These are phyloP conservation scores for Oriolus oriolus DNA, from an alignment of 2,113 vertebrate genomes.

Conservation along the genomic window DNA sequence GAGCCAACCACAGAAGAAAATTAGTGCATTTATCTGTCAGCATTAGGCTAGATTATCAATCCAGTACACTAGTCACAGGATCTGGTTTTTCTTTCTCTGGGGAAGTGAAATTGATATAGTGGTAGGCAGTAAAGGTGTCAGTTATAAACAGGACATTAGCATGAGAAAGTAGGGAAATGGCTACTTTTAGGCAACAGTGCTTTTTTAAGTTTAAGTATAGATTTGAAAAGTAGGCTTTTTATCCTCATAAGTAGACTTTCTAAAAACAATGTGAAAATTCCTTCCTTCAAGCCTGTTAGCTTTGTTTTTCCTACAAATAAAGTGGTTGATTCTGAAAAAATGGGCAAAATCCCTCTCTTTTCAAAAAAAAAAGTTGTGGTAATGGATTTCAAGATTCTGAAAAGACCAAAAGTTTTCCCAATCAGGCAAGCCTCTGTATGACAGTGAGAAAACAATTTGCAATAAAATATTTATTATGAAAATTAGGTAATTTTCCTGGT, in stretches of 20 bases:
- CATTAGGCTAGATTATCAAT: constrained; percentile 95
- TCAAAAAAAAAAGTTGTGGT: neutral
- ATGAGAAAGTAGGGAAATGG: constrained; percentile 77
- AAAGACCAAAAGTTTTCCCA: neutral
- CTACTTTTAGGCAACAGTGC: constrained; percentile 60
- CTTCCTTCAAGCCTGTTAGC: neutral
- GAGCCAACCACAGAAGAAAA: constrained; percentile 91
- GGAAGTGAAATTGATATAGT: constrained; percentile 86
- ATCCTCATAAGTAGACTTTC: neutral
- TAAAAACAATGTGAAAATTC: constrained; percentile 39
- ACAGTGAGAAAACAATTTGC: neutral
- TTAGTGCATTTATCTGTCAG: constrained; percentile 99
- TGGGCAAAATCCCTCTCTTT: neutral
- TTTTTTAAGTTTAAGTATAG: constrained; percentile 50
- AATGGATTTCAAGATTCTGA: neutral
- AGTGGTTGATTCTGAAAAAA: neutral
- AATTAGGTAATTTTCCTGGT: neutral
- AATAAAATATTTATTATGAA: neutral
- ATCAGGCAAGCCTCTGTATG: neutral
- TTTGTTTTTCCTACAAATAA: neutral
- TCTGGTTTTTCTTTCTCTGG: constrained; percentile 83
- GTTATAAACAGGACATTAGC: constrained; percentile 91
- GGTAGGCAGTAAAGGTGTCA: constrained; percentile 89
- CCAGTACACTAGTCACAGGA: constrained; percentile 86
- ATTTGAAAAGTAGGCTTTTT: constrained; percentile 50